Base-by-base conservation (phyloP, 2,113 vertebrate genomes). In the Cavia aperea region DNA sequence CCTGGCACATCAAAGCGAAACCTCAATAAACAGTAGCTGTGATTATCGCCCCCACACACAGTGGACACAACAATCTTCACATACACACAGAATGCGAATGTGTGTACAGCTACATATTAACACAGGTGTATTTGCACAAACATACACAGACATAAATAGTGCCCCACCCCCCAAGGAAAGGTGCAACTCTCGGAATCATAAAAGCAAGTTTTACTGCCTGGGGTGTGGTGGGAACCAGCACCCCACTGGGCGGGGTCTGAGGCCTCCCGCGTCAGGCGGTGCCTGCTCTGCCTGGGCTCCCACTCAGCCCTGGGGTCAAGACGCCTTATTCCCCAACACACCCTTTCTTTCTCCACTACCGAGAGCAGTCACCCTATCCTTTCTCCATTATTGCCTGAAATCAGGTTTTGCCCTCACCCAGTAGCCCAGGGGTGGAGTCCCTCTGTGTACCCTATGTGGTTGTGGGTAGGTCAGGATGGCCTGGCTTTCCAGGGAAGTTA, bases 141-240 rank as follows among this genome's bases (percentile, higher is more conserved):
- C 86, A 93, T 36, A 92, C 81, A 78, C 66, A 93, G 82, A 87
- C 81, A 92, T 81, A 96, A 88, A 91, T 82, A 89, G 33, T 33
- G 12, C 23, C 46, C 77, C 14, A 49, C 58, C 86, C 86, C 89
- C 43, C 54, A 77, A 79, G 68, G 91, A 89, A 95, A 96, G 92
- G 77, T 95, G 90, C 92, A 95, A 75, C 94, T 95, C 89, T 87
- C 26, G 51, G 91, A 92, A 90, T 46, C 78, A 94, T 95, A 95
- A 96, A 96, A 96, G 92, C 94, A n/a, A 83, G 96, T 93, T 96
- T 97, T 96, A 96, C 96, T 92, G 93, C 91, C 79, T 91, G 94
- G 96, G 96, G 95, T 96, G 96, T 96, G 96, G 93, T 91, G 96
- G 95, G 96, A 96, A 96, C 95, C 58, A 72, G 70, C 87, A 66